Evolutionary conservation across 1,140 invertebrate species (phyloP).

Genomic region (Lepidurus arcticus): DNA sequence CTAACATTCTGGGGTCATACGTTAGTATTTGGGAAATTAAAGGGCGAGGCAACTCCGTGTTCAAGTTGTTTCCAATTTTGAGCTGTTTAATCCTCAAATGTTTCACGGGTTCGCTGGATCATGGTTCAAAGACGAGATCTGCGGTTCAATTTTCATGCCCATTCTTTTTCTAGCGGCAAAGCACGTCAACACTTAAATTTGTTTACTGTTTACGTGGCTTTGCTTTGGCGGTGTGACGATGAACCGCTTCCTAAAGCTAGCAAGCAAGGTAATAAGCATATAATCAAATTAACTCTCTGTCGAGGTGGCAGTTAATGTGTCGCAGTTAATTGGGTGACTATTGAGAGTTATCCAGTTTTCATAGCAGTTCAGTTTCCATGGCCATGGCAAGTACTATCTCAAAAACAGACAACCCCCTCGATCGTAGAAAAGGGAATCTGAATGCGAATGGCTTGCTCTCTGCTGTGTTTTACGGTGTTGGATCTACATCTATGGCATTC

Average conservation of each 20-base stretch:
- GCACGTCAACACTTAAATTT: neutral
- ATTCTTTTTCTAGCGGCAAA: too few species aligned
- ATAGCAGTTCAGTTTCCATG: neutral
- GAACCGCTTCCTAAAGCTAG: neutral
- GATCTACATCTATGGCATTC: conserved; percentile 49
- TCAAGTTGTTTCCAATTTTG: too few species aligned
- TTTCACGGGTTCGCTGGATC: too few species aligned
- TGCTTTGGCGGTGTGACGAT: neutral
- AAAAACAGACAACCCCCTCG: neutral
- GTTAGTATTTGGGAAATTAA: too few species aligned
- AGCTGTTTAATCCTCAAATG: too few species aligned
- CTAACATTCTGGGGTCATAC: too few species aligned
- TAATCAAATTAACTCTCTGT: neutral
- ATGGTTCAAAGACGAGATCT: too few species aligned
- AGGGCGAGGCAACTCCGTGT: too few species aligned
- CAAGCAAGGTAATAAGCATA: neutral
- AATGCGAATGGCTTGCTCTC: conserved; percentile 41
- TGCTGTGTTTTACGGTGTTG: conserved; percentile 47
- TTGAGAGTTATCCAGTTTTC: neutral
- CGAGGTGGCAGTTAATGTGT: neutral
- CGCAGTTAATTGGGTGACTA: neutral
- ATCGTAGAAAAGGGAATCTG: conserved; percentile 12
- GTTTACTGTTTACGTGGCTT: neutral
- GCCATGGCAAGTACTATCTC: neutral
- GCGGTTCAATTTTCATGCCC: too few species aligned